Conservation (phyloP, 2,797 vertebrate genomes). For the Myripristis jacobus region DNA sequence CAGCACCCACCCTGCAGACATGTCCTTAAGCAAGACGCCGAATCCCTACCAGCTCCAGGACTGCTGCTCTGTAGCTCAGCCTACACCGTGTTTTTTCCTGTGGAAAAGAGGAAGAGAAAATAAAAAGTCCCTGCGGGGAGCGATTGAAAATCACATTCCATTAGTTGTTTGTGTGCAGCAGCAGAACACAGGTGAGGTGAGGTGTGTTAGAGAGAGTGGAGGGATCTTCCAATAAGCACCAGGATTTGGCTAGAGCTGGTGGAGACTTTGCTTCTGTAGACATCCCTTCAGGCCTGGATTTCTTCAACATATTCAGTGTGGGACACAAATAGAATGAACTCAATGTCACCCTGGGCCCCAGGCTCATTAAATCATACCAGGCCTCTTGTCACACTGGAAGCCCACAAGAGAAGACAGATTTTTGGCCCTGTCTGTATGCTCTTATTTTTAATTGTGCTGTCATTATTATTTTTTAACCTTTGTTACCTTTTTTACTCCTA, state of each 20-base stretch:
- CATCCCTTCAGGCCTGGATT: constrained; percentile 55
- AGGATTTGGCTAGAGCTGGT: constrained; percentile 18
- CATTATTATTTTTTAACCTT: not conserved
- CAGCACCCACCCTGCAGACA: no score
- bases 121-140: not conserved
- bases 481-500: not conserved
- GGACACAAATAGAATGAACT: constrained; percentile 48
- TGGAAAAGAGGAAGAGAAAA: no score
- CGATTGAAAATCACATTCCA: no score
- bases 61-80: no score
- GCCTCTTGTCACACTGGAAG: constrained; percentile 11
- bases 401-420: not conserved
- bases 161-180: not conserved
- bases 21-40: no score
- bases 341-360: not conserved
- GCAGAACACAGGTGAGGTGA: constrained; percentile 16
- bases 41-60: no score
- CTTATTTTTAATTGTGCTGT: no score
- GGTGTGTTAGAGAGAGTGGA: not conserved
- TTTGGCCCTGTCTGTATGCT: no score
- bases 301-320: constrained; percentile 8
- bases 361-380: constrained; percentile 16
- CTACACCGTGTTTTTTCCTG: no score
- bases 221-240: constrained; percentile 24
- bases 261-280: constrained; percentile 23